A percentile compares a stretch with the other conserved stretches of the same genome.
Conservation (phyloP, 2,888 invertebrate genomes). For the Choristoneura rosaceana region DNA sequence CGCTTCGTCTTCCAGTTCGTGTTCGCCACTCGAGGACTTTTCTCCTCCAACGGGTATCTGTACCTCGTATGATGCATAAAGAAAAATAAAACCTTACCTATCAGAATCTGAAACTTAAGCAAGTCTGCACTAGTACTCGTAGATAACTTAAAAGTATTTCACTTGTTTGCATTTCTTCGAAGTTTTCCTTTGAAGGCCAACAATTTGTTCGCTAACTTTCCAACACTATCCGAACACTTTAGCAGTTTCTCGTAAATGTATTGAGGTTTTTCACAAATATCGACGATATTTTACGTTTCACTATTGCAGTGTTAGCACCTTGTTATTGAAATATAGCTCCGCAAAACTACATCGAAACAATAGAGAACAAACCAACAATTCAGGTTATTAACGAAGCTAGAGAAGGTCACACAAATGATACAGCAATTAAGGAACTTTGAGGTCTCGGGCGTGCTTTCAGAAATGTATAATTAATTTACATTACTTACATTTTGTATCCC, state of each 20-base stretch:
- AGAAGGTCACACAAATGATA: constrained; percentile 30
- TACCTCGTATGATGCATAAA: too few relatives aligned
- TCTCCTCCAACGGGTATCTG: too few relatives aligned
- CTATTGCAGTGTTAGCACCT: background rate
- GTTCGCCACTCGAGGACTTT: too few relatives aligned
- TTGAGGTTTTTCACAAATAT: constrained; percentile 2
- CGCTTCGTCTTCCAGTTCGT: too few relatives aligned
- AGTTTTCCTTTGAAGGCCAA: constrained; percentile 17
- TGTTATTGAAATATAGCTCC: constrained; percentile 2
- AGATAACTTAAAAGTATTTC: constrained; percentile 4
- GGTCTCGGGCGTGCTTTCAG: constrained; percentile 12
- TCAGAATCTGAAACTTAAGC: background rate
- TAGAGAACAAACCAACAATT: constrained; percentile 12
- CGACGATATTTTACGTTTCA: background rate
- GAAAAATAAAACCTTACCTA: background rate
- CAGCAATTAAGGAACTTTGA: constrained; percentile 33
- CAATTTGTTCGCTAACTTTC: constrained; percentile 15
- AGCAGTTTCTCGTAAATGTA: background rate
- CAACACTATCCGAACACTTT: background rate
- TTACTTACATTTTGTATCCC: constrained; percentile 16
- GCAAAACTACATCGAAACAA: constrained; percentile 28
- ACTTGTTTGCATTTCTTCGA: constrained; percentile 19
- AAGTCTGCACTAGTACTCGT: background rate
- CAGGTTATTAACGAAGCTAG: constrained; percentile 24
- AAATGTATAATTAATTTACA: constrained; percentile 34